phyloP scores from a whole-genome alignment of 2,113 vertebrate genomes.

The Labeo catla region DNA sequence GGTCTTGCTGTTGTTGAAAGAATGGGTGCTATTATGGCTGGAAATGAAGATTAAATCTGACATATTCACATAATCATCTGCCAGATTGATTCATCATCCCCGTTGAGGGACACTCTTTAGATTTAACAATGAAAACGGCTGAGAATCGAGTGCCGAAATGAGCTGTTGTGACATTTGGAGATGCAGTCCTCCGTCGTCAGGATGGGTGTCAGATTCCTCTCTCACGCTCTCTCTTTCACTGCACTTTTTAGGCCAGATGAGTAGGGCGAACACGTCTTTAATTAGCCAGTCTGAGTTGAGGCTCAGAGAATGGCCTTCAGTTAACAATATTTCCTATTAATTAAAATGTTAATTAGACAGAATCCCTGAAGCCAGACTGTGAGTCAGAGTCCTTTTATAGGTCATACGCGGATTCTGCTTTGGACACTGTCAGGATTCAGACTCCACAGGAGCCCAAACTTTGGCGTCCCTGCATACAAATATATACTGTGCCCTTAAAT shows the following conservation, averaged over 20 bases:
- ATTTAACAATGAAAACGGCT: neutral
- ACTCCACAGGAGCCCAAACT: constrained; percentile 50
- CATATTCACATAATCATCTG: neutral
- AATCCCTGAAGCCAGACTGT: constrained; percentile 61
- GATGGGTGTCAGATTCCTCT: constrained; percentile 59
- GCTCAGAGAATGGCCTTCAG: constrained; percentile 69
- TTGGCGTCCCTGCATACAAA: constrained; percentile 53
- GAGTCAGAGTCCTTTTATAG: constrained; percentile 56
- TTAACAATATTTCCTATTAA: constrained; percentile 75
- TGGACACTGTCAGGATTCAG: constrained; percentile 63
- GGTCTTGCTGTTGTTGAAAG: neutral
- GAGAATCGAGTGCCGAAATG: neutral
- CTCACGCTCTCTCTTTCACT: neutral
- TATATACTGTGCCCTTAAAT: neutral
- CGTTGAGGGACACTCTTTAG: neutral
- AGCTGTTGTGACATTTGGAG: constrained; percentile 21
- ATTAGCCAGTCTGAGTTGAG: constrained; percentile 70
- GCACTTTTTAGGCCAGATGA: constrained; percentile 53
- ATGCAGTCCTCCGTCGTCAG: neutral
- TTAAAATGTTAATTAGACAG: constrained; percentile 78
- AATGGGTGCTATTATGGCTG: neutral
- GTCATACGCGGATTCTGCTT: constrained; percentile 59
- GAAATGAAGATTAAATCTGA: neutral
- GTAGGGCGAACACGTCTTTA: constrained; percentile 63
- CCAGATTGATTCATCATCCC: neutral